Percentiles rank a stretch among this genome's conserved stretches.
These are phyloP conservation scores for Ganaspis sp. DNA, from an alignment of 1,140 invertebrate species.

Conservation along the genomic window DNA sequence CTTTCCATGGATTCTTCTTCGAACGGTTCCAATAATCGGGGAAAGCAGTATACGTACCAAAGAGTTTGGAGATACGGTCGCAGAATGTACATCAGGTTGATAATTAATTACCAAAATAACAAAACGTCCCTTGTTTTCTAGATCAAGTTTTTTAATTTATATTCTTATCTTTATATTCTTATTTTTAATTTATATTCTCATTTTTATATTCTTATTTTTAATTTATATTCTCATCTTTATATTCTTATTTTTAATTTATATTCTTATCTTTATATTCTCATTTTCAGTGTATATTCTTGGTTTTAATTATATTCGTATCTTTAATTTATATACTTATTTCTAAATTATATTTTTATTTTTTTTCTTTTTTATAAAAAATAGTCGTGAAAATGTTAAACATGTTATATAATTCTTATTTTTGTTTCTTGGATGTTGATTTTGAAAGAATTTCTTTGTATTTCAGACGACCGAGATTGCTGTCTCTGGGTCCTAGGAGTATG, in stretches of 20 bases:
- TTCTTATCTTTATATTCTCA: not conserved
- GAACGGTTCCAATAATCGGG: slow-evolving; percentile 32
- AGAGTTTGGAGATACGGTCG: slow-evolving; percentile 49
- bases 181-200: too few species aligned
- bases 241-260: too few species aligned
- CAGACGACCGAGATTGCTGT: slow-evolving; percentile 40
- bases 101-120: not conserved
- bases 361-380: too few species aligned
- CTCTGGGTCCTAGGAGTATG: slow-evolving; percentile 43
- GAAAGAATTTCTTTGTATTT: not conserved
- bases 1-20: slow-evolving; percentile 36
- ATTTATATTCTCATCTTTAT: slow-evolving; percentile 1
- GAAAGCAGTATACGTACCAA: slow-evolving; percentile 49
- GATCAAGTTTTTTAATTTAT: not conserved
- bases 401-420: not conserved
- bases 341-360: not conserved
- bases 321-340: slow-evolving; percentile 24
- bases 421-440: not conserved
- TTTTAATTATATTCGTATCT: too few species aligned
- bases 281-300: too few species aligned
- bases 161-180: slow-evolving; percentile 3
- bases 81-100: slow-evolving; percentile 48
- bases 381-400: not conserved
- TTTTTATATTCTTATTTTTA: too few species aligned
- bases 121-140: not conserved